Base-by-base conservation (phyloP, 1,140 invertebrate genomes). In the Acromyrmex echinatior region DNA sequence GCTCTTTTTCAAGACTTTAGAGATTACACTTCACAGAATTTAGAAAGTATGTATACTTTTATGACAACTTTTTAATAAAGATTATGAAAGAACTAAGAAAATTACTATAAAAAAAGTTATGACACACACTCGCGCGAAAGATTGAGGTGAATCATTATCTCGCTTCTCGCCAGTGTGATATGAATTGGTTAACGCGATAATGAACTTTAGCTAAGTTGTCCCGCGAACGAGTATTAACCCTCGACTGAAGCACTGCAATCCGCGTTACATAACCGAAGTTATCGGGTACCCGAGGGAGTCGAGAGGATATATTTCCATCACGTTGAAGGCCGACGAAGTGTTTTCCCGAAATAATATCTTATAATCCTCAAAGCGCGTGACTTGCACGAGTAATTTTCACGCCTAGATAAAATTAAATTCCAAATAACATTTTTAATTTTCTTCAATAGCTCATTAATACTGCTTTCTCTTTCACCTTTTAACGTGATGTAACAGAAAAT, bases 291-390 rank as follows among this genome's bases (percentile, higher is more conserved):
- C 56, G 39, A 51, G 39, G 56, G 28, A 51, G 14, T 5, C 7
- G 49, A 80, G 77, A 73, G 51, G 68, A 39, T 63, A 63, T 74
- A 84, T 63, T 84, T 84, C 80, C 70, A 84, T 84, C 56, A 60
- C n/a, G 70, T 51, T 84, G 80, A 84, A 84, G 80, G 70, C 56
- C n/a, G 66, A 21, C 70, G 3, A 84, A 76, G 45, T 74, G 56
- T 84, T 84, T 84, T 76, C 73, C 45, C 70, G 56, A 76, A 82
- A 68, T 60, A 82, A 84, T 84, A 84, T 51, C 56, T 84, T 76
- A 62, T 84, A 62, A 84, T 76, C 56, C 28, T 62, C 56, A 82
- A 73, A 74, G 39, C 53, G 18, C 66, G 53, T 82, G 53, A 73
- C 35, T 82, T 49, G 68, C 80, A 53, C 39, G 25, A 62, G 35